Base-by-base conservation (phyloP, 2,797 vertebrate species). In the Manis javanica region DNA sequence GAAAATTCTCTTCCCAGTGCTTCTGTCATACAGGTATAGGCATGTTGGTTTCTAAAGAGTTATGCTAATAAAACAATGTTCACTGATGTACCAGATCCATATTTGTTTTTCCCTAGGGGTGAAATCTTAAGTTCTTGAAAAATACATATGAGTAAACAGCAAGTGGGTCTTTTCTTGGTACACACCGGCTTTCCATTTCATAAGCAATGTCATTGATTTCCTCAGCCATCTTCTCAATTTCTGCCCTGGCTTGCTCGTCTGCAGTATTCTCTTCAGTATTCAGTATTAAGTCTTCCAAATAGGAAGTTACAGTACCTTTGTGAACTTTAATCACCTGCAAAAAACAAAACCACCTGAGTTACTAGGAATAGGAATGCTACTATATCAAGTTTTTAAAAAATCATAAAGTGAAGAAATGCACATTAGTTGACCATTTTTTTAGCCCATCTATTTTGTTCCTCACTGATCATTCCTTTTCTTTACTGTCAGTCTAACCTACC, bases 221-320 rank as follows among this genome's bases (percentile, higher is more conserved):
- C 97, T 98, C 97, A 10, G 99, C 99, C 95, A 96, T 98, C 94
- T 79, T 98, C 96, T 98, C 99, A 96, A 99, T 98, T 98, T 99
- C 99, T 89, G 99, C 98, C 97, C 99, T 99, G 72, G 99, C 99
- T 98, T 99, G 99, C 39, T 99, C 98, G 49, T 99, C 99, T 15
- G 99, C 99, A 14, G 99, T 98, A 34, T 93, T 97, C 86, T 99
- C 99, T 90, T 99, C 91, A 0, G 98, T 98, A 2, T 87, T 98
- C 90, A 99, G 96, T 93, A 99, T 99, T 87, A 99, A 90, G 84
- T 99, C 99, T 98, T 99, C 99, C 92, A 99, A 98, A 95, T 99
- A 99, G 82, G 99, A 98, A 92, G 99, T 99, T 39, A 99, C 98
- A 5, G 99, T 99, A 91, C 99, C 99, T 98, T 99, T 99, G 95